phyloP scores from a whole-genome alignment of 1,140 invertebrate genomes.

The Leptopilina clavipes region DNA sequence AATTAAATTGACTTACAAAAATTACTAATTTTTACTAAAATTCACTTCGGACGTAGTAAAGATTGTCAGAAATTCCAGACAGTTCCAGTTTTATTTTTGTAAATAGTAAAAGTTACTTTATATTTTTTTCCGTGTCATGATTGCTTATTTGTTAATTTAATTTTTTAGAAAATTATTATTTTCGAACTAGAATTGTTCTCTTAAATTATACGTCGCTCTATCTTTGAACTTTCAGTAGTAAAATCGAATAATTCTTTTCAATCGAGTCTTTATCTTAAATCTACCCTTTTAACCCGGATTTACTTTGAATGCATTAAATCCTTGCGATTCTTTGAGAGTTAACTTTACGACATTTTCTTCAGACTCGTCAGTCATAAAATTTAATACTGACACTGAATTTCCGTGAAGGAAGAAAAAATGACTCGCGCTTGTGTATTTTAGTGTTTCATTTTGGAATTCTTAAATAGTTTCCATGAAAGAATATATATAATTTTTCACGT shows the following conservation, averaged over 20 bases:
- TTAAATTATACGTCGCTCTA: background rate
- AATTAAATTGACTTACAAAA: too few relatives aligned
- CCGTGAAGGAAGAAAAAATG: background rate
- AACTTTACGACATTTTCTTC: constrained; percentile 9
- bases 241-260: constrained; percentile 20
- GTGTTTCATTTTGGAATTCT: background rate
- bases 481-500: too few relatives aligned
- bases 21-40: too few relatives aligned
- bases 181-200: background rate
- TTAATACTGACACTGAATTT: background rate
- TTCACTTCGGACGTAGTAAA: too few relatives aligned
- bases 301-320: constrained; percentile 20
- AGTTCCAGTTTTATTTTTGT: too few relatives aligned
- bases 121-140: too few relatives aligned
- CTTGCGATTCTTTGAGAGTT: constrained; percentile 11
- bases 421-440: background rate
- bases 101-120: too few relatives aligned
- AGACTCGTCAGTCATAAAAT: background rate
- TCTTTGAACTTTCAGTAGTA: background rate
- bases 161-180: background rate
- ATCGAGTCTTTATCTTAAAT: constrained; percentile 9
- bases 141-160: background rate
- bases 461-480: background rate
- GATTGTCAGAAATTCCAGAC: too few relatives aligned
- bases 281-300: constrained; percentile 18